Base-by-base conservation (phyloP, 2,797 vertebrate genomes). In the Telmatherina bonti region DNA sequence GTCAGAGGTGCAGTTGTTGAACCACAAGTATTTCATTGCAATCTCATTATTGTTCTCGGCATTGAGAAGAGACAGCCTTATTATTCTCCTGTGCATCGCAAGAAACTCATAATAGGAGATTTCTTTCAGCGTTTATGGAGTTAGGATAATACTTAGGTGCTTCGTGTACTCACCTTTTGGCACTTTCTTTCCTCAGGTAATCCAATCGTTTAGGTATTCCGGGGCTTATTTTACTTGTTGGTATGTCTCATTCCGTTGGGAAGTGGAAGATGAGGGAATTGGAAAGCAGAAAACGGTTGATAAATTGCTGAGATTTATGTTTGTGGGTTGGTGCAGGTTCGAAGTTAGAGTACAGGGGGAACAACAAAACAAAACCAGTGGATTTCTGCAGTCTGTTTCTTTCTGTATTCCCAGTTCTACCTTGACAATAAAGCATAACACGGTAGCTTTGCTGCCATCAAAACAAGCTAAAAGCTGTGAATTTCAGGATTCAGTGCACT, bases 31-130 rank as follows among this genome's bases (percentile, higher is more conserved):
- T 78, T 86, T 79, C 70, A 41, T 76, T 12, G 75, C 54, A 26
- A 86, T 83, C 84, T 86, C 89, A 89, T 91, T 87, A 90, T 84
- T 88, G 84, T 82, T 80, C 76, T 79, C 31, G 1, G 58, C 11
- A 20, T 58, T 62, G 78, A 86, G 72, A 77, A 71, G 70, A 79
- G 83, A 81, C 73, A 20, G 74, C 57, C 84, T 87, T 86, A 83
- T 87, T 90, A 88, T 89, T 83, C 82, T 88, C 68, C 61, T 56
- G 62, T 76, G 89, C 79, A 79, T 85, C 84, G 85, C 84, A 85
- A 65, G 63, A 83, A 78, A n/a, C 81, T 90, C 84, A 86, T 89
- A 88, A 85, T 62, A 52, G 77, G 71, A 89, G 81, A 89, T 85
- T 76, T 87, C 85, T 87, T 7, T 49, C 71, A 79, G 83, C 56